Percentiles rank a stretch among this genome's conserved stretches.
Conservation (phyloP, 2,113 vertebrate species). For the Gadus chalcogrammus region DNA sequence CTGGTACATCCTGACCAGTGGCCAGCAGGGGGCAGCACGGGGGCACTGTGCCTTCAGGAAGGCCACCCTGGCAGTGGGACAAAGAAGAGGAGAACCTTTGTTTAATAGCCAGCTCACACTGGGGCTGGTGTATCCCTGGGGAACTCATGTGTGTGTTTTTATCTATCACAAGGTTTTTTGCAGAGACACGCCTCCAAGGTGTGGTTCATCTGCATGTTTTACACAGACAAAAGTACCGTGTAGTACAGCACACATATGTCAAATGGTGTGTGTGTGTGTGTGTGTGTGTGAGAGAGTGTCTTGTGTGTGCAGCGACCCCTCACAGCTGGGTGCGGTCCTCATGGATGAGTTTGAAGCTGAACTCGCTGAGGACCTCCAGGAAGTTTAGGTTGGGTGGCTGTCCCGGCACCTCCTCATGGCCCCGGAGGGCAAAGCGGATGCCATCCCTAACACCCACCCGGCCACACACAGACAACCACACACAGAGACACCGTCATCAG, state of each 20-base stretch:
- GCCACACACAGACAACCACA: constrained; percentile 11
- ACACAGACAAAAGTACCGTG: not conserved
- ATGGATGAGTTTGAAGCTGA: constrained; percentile 80
- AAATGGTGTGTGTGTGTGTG: not conserved
- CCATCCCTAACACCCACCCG: constrained; percentile 71
- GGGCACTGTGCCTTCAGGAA: constrained; percentile 66
- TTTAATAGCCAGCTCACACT: constrained; percentile 2
- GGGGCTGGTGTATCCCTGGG: not conserved
- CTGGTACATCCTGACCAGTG: constrained; percentile 66
- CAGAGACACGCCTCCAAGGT: not conserved
- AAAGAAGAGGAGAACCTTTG: constrained; percentile 29
- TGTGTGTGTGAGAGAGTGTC: not conserved
- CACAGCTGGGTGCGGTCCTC: constrained; percentile 79
- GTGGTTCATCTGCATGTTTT: not conserved
- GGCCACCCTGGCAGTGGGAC: constrained; percentile 54
- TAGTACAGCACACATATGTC: not conserved
- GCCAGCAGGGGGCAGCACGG: constrained; percentile 61
- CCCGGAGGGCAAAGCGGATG: constrained; percentile 78
- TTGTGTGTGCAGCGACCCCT: constrained; percentile 48
- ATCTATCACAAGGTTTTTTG: not conserved
- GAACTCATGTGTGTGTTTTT: not conserved
- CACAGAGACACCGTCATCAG: not conserved
- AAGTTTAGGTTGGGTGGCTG: constrained; percentile 75
- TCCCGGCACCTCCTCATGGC: constrained; percentile 30
- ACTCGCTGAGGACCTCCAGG: constrained; percentile 84